A percentile compares a stretch with the other conserved stretches of the same genome.
phyloP scores from a whole-genome alignment of 1,140 invertebrate species.

The Drosophila persimilis region DNA sequence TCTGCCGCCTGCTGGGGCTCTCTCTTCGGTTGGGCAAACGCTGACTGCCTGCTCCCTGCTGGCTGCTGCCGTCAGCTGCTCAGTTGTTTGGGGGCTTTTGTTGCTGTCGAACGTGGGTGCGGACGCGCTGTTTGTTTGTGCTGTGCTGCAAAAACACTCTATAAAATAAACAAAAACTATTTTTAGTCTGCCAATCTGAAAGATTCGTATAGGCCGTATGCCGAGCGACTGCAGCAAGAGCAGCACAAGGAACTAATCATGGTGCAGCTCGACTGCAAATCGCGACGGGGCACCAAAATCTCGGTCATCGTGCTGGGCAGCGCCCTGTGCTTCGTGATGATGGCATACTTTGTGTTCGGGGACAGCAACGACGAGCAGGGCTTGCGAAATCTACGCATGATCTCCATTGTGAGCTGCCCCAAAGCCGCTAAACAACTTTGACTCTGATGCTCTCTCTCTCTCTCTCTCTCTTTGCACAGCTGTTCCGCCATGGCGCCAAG shows the following conservation, averaged over 20 bases:
- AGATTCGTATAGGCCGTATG: slow-evolving; percentile 29
- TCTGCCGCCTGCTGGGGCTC: not conserved
- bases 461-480: slow-evolving; percentile 76
- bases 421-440: not conserved
- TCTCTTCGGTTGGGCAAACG: slow-evolving; percentile 5
- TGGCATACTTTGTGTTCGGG: slow-evolving; percentile 82
- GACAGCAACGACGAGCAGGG: slow-evolving; percentile 81
- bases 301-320: slow-evolving; percentile 78
- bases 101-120: slow-evolving; percentile 43
- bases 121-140: not conserved
- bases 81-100: slow-evolving; percentile 56
- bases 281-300: slow-evolving; percentile 80
- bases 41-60: no score
- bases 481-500: slow-evolving; percentile 90
- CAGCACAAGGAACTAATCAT: slow-evolving; percentile 25
- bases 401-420: slow-evolving; percentile 72
- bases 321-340: slow-evolving; percentile 76
- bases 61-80: slow-evolving; percentile 24
- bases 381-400: slow-evolving; percentile 76
- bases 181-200: slow-evolving; percentile 67
- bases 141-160: slow-evolving; percentile 27
- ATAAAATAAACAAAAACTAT: slow-evolving; percentile 72
- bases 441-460: slow-evolving; percentile 2
- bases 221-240: slow-evolving; percentile 57
- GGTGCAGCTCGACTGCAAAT: slow-evolving; percentile 74